Evolutionary conservation across 2,888 invertebrate genomes (phyloP).

Genomic region (Adelphocoris suturalis): DNA sequence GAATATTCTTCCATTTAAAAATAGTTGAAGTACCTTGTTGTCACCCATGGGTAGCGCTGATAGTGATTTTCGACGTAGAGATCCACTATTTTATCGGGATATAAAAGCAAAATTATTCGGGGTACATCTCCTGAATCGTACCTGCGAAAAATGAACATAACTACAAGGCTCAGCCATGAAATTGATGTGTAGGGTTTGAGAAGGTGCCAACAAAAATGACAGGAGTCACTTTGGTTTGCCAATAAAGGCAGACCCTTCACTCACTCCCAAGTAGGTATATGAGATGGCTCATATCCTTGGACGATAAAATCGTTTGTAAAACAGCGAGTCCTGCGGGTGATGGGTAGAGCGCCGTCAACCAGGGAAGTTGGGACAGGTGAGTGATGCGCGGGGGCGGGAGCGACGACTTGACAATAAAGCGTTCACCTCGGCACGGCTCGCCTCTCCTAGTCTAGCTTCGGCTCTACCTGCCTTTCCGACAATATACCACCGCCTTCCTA

Average conservation of each 20-base stretch:
- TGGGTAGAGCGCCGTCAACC: conserved; percentile 20
- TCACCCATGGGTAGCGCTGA: no score
- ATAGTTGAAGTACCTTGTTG: no score
- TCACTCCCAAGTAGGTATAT: neutral
- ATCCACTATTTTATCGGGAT: no score
- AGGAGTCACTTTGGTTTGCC: neutral
- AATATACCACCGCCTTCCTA: neutral
- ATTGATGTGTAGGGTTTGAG: neutral
- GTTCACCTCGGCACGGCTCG: neutral
- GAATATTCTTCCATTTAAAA: no score
- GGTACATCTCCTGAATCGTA: no score
- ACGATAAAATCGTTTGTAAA: conserved; percentile 25
- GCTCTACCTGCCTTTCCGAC: neutral
- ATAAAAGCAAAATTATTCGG: no score
- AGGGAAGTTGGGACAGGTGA: neutral
- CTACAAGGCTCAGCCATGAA: no score
- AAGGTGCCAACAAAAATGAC: neutral
- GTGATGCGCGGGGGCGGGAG: neutral
- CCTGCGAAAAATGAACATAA: no score
- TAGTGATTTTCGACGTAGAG: no score
- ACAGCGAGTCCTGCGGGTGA: conserved; percentile 21
- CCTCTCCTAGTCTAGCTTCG: no score
- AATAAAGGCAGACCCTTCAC: neutral
- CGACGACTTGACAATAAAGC: conserved; percentile 5
- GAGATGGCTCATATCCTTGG: neutral